A percentile compares a stretch with the other conserved stretches of the same genome.
phyloP scores from a whole-genome alignment of 1,140 invertebrate genomes.

The Coptotermes formosanus region DNA sequence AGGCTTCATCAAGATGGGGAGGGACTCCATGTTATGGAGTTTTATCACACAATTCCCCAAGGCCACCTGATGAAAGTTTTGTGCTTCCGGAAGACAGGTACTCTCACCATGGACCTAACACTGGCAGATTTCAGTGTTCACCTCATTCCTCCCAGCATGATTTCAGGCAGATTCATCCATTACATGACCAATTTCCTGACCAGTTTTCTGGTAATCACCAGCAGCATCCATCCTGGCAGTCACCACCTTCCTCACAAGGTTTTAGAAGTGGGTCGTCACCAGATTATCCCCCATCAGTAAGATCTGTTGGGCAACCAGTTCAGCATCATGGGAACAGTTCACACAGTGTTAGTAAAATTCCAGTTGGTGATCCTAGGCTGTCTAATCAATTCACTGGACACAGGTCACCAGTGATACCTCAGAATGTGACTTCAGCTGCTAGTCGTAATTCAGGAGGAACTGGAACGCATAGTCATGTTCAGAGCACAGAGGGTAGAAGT shows the following conservation, averaged over 20 bases:
- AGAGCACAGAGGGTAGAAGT: neutral
- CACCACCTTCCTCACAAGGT: neutral
- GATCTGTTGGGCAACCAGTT: neutral
- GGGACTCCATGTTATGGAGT: neutral
- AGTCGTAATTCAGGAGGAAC: no score
- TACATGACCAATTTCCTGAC: neutral
- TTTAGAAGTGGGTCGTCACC: neutral
- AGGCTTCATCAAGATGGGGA: neutral
- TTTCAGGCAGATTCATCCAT: neutral
- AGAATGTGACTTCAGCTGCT: neutral
- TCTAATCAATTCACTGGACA: neutral
- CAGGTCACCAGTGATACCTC: neutral
- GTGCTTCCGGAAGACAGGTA: neutral
- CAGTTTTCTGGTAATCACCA: neutral
- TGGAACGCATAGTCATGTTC: no score
- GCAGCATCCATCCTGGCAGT: neutral
- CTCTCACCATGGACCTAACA: neutral
- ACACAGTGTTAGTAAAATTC: neutral
- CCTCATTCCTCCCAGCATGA: neutral
- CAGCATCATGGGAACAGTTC: no score
- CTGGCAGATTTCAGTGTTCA: no score
- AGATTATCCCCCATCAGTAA: neutral
- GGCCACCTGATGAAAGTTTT: neutral
- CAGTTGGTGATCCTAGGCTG: neutral
- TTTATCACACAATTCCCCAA: conserved; percentile 11